Conservation (phyloP, 2,113 vertebrate genomes). For the Meles meles region DNA sequence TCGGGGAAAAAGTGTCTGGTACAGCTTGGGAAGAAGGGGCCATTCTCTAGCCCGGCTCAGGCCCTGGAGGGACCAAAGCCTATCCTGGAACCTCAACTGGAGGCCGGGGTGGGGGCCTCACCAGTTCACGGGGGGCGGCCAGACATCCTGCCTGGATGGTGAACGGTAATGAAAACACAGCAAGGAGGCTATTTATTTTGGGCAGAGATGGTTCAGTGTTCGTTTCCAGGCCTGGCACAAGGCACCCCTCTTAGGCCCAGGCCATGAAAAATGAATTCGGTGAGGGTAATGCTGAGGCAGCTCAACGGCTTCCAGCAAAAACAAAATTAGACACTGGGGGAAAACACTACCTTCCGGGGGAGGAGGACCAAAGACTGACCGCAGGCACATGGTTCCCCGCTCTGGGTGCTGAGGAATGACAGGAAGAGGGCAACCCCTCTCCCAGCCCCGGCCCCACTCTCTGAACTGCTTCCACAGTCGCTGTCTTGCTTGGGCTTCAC, state of each 20-base stretch:
- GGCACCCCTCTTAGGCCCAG: conserved; percentile 4
- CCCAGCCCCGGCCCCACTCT: neutral
- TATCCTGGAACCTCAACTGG: neutral
- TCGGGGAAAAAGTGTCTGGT: neutral
- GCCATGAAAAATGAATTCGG: conserved; percentile 70
- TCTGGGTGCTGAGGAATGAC: neutral
- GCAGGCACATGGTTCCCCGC: no score
- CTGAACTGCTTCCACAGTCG: neutral
- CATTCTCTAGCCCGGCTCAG: neutral
- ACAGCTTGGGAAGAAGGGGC: neutral
- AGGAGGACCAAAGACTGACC: neutral
- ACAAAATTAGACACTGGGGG: neutral
- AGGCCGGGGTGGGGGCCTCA: neutral
- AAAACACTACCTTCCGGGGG: neutral
- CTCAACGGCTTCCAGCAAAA: conserved; percentile 56
- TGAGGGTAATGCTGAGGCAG: conserved; percentile 66
- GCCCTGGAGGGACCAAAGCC: neutral
- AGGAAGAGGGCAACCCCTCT: neutral
- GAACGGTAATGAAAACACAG: neutral
- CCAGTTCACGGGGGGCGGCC: neutral
- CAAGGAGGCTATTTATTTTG: conserved; percentile 48
- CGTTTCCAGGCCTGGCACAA: conserved; percentile 50
- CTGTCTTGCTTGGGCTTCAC: neutral
- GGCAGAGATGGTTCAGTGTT: neutral
- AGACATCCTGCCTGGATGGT: neutral